These are phyloP conservation scores for Bombyx mandarina DNA, from an alignment of 1,140 invertebrate species.

Conservation along the genomic window DNA sequence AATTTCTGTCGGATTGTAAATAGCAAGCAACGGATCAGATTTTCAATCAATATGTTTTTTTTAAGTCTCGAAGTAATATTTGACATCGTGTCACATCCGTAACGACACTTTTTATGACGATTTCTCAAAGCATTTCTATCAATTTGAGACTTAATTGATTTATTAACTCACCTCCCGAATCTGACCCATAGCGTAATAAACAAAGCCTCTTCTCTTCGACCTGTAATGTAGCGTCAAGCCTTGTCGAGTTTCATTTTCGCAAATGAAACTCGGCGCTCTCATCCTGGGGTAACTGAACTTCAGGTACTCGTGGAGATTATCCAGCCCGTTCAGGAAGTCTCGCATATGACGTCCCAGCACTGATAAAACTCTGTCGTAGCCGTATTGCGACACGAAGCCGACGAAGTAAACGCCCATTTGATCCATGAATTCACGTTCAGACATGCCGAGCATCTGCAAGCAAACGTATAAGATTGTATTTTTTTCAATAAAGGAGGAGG, in stretches of 20 bases:
- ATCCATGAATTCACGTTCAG: slow-evolving; percentile 90
- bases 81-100: not conserved
- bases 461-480: slow-evolving; percentile 2
- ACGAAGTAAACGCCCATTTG: slow-evolving; percentile 93
- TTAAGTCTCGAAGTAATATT: not conserved
- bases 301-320: slow-evolving; percentile 97
- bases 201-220: slow-evolving; percentile 91
- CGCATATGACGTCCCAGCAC: slow-evolving; percentile 93
- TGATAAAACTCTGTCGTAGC: slow-evolving; percentile 91
- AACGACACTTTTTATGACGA: not conserved
- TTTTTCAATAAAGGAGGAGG: too few species aligned
- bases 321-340: slow-evolving; percentile 96
- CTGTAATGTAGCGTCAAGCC: slow-evolving; percentile 94
- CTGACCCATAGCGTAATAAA: slow-evolving; percentile 98
- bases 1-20: not conserved
- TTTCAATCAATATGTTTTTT: too few species aligned
- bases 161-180: slow-evolving; percentile 81
- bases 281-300: slow-evolving; percentile 94
- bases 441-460: slow-evolving; percentile 83
- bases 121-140: not conserved
- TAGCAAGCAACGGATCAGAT: not conserved
- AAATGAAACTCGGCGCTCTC: slow-evolving; percentile 94
- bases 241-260: slow-evolving; percentile 93
- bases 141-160: not conserved
- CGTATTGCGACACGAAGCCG: slow-evolving; percentile 93